phyloP scores from a whole-genome alignment of 2,888 invertebrate genomes.

The Drosophila mercatorum region DNA sequence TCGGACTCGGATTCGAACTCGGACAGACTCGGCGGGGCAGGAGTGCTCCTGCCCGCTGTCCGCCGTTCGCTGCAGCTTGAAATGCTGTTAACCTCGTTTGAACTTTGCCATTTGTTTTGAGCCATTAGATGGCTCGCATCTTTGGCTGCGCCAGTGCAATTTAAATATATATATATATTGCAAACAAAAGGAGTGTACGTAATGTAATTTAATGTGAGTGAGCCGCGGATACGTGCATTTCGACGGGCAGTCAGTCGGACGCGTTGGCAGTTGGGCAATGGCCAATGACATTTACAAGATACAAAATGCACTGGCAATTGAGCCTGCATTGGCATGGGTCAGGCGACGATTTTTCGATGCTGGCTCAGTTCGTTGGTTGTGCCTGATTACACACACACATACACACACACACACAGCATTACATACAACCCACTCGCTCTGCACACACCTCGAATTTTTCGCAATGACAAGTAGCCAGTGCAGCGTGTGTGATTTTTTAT shows the following conservation, averaged over 20 bases:
- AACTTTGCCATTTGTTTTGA: constrained; percentile 81
- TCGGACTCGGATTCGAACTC: constrained; percentile 23
- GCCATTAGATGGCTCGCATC: constrained; percentile 76
- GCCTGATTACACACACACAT: not conserved
- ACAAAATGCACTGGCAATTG: constrained; percentile 52
- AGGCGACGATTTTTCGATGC: constrained; percentile 48
- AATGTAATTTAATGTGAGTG: constrained; percentile 72
- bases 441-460: constrained; percentile 69
- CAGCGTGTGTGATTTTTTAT: constrained; percentile 42
- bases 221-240: constrained; percentile 26
- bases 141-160: constrained; percentile 54
- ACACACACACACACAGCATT: constrained; percentile 41
- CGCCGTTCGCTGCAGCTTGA: constrained; percentile 47
- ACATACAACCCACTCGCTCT: constrained; percentile 22
- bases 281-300: constrained; percentile 70
- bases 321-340: constrained; percentile 68
- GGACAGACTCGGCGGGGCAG: constrained; percentile 33
- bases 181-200: constrained; percentile 72
- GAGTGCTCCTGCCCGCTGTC: constrained; percentile 47
- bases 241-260: constrained; percentile 30
- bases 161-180: constrained; percentile 62
- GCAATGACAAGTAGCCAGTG: constrained; percentile 70
- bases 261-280: constrained; percentile 63
- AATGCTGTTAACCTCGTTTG: constrained; percentile 81
- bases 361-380: constrained; percentile 11